Evolutionary conservation across 2,888 invertebrate species (phyloP), one percentile per base, ranked within the genome.

Genomic region (Colostygia pectinataria): DNA sequence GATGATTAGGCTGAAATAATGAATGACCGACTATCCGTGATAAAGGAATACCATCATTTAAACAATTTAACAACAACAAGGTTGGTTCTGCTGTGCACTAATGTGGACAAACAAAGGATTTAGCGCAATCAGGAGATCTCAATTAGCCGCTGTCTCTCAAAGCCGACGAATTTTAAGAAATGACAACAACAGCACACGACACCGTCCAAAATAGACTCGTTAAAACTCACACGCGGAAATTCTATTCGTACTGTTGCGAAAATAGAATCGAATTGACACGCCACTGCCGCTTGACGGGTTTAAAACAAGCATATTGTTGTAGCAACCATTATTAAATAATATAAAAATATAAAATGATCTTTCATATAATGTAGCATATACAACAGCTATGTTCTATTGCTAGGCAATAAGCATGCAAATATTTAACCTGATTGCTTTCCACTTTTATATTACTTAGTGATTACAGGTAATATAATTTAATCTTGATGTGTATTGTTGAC

Each of bases 191-290:
- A 43, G 55, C 57, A 57, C 55, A 65, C 68, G 67, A 65, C 71
- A 66, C 62, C 66, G 63, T 34, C 59, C 31, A 57, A 75, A 80
- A 80, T 81, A 83, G 75, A 70, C 51, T 46, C 53, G 63, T 65
- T 63, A 68, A 71, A 72, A 71, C 62, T 67, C 60, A 59, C 70
- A 77, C 72, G 73, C 76, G 82, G 82, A 83, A 82, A 77, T 73
- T 66, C 70, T 74, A 73, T 76, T 71, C 64, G 61, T 59, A 69
- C 56, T 50, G 52, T 41, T 53, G 60, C 65, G 45, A 66, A 74
- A 78, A 80, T 82, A 82, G 74, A 72, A 46, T 51, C 25, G 32
- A 25, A 18, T 63, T 54, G 57, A 61, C 61, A 66, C 58, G 61
- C 53, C 53, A 12, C 29, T 28, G 40, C 33, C 24, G 28, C 34